Evolutionary conservation across 2,113 vertebrate species (phyloP), one percentile per base, ranked within the genome.

Genomic region (Callionymus lyra): DNA sequence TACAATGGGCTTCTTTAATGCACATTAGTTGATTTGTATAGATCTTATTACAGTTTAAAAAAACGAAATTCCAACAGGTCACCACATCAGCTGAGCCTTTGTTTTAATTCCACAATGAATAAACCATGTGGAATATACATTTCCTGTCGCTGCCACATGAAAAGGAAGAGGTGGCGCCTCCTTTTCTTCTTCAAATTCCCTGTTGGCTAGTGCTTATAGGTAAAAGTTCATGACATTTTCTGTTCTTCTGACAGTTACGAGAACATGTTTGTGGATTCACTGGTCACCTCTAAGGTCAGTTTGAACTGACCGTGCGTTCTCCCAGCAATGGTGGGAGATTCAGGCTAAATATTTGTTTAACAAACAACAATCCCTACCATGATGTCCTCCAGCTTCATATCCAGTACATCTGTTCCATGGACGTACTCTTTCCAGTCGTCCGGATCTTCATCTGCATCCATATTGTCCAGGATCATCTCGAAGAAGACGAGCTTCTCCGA

Each of bases 401-500:
- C 94, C 59, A 98, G 62, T 38, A 91, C 82, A 59, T 99, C 94
- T 34, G 88, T 88, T 35, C 91, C 91, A 6, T 88, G 90, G 55
- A 95, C 82, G 0, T 94, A 92, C 47, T 92, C 90, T 62, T 93
- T 94, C 95, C 95, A 98, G 6, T 93, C 88, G 17, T 98, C 90
- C 21, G 86, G 81, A 14, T 90, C 88, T 0, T 88, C 85, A 33
- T 87, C 86, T 17, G 68, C 70, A 0, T 79, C 80, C 89, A 97
- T 91, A 48, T 99, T 96, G 85, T 97, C 95, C 72, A 99, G 79
- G 60, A 98, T 97, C 77, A 98, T 66, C 80, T 99, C 93, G 70
- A 98, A 97, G 84, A 98, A 99, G 76, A 99, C 90, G n/a, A 97
- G 85, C 75, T 99, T 99, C 74, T 97, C 93, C 1, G 92, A 97